Evolutionary conservation across 1,140 invertebrate genomes (phyloP).

Genomic region (Oryctes rhinoceros): DNA sequence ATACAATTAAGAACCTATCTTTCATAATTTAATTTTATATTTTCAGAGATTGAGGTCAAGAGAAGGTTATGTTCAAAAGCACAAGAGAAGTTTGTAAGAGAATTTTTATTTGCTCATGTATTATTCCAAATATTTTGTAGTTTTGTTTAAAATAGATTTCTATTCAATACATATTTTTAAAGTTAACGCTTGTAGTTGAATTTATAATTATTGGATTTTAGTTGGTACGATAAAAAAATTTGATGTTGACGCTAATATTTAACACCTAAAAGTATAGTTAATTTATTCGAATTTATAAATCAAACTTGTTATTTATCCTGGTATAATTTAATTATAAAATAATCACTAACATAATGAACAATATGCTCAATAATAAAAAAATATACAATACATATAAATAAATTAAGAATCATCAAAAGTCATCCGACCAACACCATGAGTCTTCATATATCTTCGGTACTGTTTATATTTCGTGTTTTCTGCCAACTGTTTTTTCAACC

Average conservation of each 20-base stretch:
- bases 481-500: slow-evolving; percentile 80
- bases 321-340: slow-evolving; percentile 11
- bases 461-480: slow-evolving; percentile 81
- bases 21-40: background rate
- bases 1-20: no score
- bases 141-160: background rate
- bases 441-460: slow-evolving; percentile 82
- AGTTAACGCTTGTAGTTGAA: no score
- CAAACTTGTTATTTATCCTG: background rate
- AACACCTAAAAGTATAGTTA: no score
- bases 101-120: background rate
- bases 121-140: slow-evolving; percentile 7
- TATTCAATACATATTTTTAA: background rate
- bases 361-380: slow-evolving; percentile 34
- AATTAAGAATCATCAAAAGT: slow-evolving; percentile 80
- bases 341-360: slow-evolving; percentile 21
- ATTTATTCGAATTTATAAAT: background rate
- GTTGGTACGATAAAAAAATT: no score
- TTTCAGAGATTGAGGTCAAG: slow-evolving; percentile 52
- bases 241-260: background rate
- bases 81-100: background rate
- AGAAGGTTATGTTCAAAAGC: slow-evolving; percentile 29
- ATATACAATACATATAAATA: slow-evolving; percentile 27
- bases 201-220: no score
- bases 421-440: slow-evolving; percentile 79